Percentiles rank a stretch among this genome's conserved stretches.
Conservation (phyloP, 2,888 invertebrate genomes). For the Listrodromus nycthemerus region DNA sequence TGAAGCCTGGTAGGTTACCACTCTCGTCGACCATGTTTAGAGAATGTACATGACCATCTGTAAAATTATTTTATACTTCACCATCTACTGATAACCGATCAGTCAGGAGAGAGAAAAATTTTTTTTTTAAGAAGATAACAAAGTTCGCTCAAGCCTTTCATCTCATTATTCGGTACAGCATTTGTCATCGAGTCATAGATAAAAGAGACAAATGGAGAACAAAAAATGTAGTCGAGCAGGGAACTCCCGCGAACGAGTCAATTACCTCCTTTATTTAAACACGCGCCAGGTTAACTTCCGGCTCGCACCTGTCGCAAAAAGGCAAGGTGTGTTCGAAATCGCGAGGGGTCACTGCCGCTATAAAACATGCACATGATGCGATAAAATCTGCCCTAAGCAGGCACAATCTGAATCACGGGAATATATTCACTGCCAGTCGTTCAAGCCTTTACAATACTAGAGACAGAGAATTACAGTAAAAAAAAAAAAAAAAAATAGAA, state of each 20-base stretch:
- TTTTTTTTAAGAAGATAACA: slow-evolving; percentile 22
- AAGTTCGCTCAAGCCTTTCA: slow-evolving; percentile 46
- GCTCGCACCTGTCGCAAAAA: slow-evolving; percentile 22
- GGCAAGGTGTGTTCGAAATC: neutral
- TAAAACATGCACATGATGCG: slow-evolving; percentile 53
- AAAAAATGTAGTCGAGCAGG: slow-evolving; percentile 9
- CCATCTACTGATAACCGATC: neutral
- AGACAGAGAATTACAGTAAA: neutral
- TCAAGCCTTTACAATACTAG: slow-evolving; percentile 14
- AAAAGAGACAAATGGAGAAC: neutral
- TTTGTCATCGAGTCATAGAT: slow-evolving; percentile 3
- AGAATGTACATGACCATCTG: slow-evolving; percentile 94
- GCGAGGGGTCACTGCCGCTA: slow-evolving; percentile 18
- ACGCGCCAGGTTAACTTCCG: slow-evolving; percentile 20
- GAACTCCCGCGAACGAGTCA: slow-evolving; percentile 18
- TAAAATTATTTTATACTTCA: slow-evolving; percentile 69
- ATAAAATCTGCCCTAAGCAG: slow-evolving; percentile 44
- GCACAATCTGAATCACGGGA: slow-evolving; percentile 33
- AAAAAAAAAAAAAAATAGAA: neutral
- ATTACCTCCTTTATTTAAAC: slow-evolving; percentile 5
- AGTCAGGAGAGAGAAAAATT: neutral
- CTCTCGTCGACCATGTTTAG: slow-evolving; percentile 90
- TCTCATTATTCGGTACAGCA: neutral
- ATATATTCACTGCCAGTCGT: slow-evolving; percentile 27
- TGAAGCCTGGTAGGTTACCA: slow-evolving; percentile 90